phyloP scores from a whole-genome alignment of 2,113 vertebrate species.

The Delphinapterus leucas region DNA sequence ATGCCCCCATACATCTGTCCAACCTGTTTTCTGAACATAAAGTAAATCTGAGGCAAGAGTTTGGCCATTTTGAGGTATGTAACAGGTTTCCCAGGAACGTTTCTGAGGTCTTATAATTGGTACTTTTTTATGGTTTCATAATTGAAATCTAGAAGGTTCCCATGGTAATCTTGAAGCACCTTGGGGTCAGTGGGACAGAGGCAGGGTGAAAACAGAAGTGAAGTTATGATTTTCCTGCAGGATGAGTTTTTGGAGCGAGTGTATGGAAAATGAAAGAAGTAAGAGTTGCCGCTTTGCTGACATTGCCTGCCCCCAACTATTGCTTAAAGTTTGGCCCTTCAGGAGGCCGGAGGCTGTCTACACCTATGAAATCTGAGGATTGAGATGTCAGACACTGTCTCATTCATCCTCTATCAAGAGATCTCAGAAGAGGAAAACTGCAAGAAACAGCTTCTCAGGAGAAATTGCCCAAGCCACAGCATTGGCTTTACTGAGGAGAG shows the following conservation, averaged over 20 bases:
- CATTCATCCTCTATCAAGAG: slow-evolving; percentile 10
- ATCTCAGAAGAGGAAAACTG: background rate
- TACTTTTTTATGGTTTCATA: slow-evolving; percentile 68
- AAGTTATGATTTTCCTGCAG: slow-evolving; percentile 15
- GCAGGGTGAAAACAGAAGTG: background rate
- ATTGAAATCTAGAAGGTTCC: slow-evolving; percentile 61
- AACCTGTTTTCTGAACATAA: slow-evolving; percentile 34
- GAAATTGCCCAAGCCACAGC: background rate
- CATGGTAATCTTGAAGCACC: slow-evolving; percentile 60
- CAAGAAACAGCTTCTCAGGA: background rate
- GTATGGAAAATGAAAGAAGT: slow-evolving; percentile 28
- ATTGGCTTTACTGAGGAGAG: background rate
- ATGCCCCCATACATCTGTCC: background rate
- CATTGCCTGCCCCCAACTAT: background rate
- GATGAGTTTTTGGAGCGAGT: slow-evolving; percentile 43
- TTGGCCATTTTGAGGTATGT: slow-evolving; percentile 66
- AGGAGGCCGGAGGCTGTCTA: background rate
- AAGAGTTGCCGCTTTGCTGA: background rate
- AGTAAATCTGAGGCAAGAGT: slow-evolving; percentile 47
- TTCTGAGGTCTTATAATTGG: slow-evolving; percentile 75
- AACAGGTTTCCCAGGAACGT: slow-evolving; percentile 66
- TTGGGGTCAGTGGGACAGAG: slow-evolving; percentile 57
- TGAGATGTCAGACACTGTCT: background rate
- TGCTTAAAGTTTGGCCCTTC: background rate
- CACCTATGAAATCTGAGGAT: background rate